These are phyloP conservation scores for Drosophila yooni DNA, from an alignment of 2,888 invertebrate species.

Conservation along the genomic window DNA sequence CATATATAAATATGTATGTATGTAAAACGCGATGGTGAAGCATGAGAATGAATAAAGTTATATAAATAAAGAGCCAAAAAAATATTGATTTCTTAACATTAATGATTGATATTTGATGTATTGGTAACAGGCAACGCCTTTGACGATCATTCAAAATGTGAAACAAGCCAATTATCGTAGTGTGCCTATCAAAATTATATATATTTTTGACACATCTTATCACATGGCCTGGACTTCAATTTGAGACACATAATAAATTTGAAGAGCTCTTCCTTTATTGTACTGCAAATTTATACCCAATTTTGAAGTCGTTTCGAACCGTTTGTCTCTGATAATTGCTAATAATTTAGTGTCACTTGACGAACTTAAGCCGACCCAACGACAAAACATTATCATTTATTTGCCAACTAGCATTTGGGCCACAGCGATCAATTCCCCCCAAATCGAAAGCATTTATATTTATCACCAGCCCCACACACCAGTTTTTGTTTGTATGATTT, in stretches of 20 bases:
- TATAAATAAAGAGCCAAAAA: slow-evolving; percentile 48
- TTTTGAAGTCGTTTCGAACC: slow-evolving; percentile 72
- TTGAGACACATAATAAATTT: slow-evolving; percentile 53
- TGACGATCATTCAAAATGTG: slow-evolving; percentile 36
- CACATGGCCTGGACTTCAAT: slow-evolving; percentile 27
- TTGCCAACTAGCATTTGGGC: slow-evolving; percentile 48
- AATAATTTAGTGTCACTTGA: slow-evolving; percentile 80
- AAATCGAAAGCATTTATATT: slow-evolving; percentile 53
- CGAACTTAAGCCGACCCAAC: slow-evolving; percentile 60
- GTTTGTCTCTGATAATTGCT: slow-evolving; percentile 78
- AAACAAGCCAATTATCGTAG: slow-evolving; percentile 52
- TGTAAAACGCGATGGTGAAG: slow-evolving; percentile 40
- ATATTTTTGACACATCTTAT: slow-evolving; percentile 29
- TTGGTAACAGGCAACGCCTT: slow-evolving; percentile 12
- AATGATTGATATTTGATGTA: slow-evolving; percentile 52
- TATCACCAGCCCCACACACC: slow-evolving; percentile 25
- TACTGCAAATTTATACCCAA: slow-evolving; percentile 71
- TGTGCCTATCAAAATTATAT: slow-evolving; percentile 40
- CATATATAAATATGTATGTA: slow-evolving; percentile 47
- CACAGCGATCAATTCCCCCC: slow-evolving; percentile 57
- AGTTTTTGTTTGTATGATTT: slow-evolving; percentile 21
- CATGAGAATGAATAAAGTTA: slow-evolving; percentile 67
- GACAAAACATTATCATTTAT: slow-evolving; percentile 62
- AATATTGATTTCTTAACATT: slow-evolving; percentile 40
- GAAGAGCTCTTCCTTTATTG: slow-evolving; percentile 42